Conservation (phyloP, 1,140 invertebrate genomes). For the Berghia stephanieae region DNA sequence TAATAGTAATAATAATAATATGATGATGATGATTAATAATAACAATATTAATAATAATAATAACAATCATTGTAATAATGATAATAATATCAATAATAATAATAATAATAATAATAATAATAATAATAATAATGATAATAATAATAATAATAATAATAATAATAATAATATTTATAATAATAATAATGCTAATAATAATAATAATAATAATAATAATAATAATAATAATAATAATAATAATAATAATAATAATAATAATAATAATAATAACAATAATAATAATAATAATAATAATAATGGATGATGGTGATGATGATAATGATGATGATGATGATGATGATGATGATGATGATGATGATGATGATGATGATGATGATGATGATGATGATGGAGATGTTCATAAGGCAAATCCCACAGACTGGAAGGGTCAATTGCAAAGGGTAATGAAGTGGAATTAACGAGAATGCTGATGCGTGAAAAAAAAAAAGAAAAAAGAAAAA, state of each 20-base stretch:
- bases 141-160: neutral
- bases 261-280: neutral
- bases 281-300: too few species aligned
- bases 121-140: constrained; percentile 14
- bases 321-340: neutral
- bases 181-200: too few species aligned
- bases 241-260: constrained; percentile 4
- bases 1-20: too few species aligned
- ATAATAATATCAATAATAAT: constrained; percentile 2
- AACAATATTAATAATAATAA: too few species aligned
- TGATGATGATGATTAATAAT: too few species aligned
- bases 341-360: constrained; percentile 25
- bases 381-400: constrained; percentile 4
- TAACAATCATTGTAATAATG: too few species aligned
- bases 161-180: neutral
- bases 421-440: too few species aligned
- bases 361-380: constrained; percentile 18
- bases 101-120: constrained; percentile 12
- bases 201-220: neutral
- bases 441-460: too few species aligned
- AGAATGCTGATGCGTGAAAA: too few species aligned
- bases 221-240: neutral
- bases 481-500: too few species aligned
- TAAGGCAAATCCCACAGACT: neutral
- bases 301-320: neutral